Base-by-base conservation (phyloP, 2,113 vertebrate genomes). In the Tetraodon nigroviridis region DNA sequence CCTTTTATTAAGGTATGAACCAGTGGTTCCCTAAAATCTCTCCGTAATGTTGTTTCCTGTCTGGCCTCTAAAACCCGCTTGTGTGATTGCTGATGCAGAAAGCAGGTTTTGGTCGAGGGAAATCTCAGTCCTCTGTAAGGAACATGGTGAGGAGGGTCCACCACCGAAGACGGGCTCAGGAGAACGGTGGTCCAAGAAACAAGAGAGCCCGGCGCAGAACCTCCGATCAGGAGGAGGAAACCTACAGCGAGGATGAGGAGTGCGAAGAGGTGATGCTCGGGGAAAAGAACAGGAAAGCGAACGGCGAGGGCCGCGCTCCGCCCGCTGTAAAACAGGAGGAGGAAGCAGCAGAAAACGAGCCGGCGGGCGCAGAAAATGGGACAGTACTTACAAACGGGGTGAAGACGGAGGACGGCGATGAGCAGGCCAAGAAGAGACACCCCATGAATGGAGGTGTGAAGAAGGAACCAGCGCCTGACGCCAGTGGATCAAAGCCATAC, bases 1-100 rank as follows among this genome's bases (percentile, higher is more conserved):
- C 91, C 95, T 24, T 89, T 86, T 80, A 85, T 93, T 87, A 94
- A 92, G 91, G 94, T 96, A 80, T 79, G 77, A 65, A 29, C 58
- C 3, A 14, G 32, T 21, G 14, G 14, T 29, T 58, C 21, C 40
- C 41, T 7, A 44, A 4, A 12, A 21, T 18, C 11, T 41, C 3
- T 32, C 11, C 16, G 6, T 51, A 60, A 55, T 29, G 15, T n/a
- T 18, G 3, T 67, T 47, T 21, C 18, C 66, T 29, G 13, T 50
- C 32, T 37, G 32, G 11, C 32, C 32, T 37, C 32, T 66, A 21
- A 3, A 3, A 42, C 7, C 1, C 67, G 32, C 57, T 65, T 69
- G 6, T 54, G 21, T 46, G 15, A 17, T 6, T 59, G 20, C 50
- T 46, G 20, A 48, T 20, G 18, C 15, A 88, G 86, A 81, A 74